Conservation (phyloP, 2,797 vertebrate species). For the Nyctibius grandis region DNA sequence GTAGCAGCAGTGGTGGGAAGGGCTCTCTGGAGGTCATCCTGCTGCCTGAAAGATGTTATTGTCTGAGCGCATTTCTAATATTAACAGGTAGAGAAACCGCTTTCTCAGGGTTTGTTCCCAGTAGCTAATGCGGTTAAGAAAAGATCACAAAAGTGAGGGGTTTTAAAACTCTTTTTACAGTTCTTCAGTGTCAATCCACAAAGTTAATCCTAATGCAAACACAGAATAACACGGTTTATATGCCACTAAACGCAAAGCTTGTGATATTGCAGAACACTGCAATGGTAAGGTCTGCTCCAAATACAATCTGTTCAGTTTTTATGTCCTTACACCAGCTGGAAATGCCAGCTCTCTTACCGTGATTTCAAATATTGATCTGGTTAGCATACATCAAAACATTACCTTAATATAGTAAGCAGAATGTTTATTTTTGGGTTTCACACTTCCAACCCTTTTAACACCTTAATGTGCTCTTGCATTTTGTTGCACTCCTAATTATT, state of each 20-base stretch:
- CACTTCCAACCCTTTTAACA: conserved; percentile 55
- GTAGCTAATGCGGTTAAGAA: conserved; percentile 46
- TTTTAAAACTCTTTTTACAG: conserved; percentile 54
- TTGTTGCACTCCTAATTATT: conserved; percentile 49
- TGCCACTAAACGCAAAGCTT: conserved; percentile 57
- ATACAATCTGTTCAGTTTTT: conserved; percentile 25
- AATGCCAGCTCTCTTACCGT: background rate
- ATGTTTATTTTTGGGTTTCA: conserved; percentile 59
- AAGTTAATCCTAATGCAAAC: conserved; percentile 69
- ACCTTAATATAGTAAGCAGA: conserved; percentile 33
- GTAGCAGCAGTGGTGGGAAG: fast-evolving
- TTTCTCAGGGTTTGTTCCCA: background rate
- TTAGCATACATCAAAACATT: conserved; percentile 33
- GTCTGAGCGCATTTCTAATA: too few relatives aligned
- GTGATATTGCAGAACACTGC: background rate
- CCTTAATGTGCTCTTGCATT: conserved; percentile 26
- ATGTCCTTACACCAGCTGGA: conserved; percentile 44
- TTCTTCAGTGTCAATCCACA: conserved; percentile 65
- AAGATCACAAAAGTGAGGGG: conserved; percentile 51
- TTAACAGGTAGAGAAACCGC: too few relatives aligned
- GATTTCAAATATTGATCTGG: conserved; percentile 32
- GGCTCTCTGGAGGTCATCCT: background rate
- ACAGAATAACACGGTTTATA: conserved; percentile 52
- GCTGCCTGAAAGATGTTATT: background rate
- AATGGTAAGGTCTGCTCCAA: conserved; percentile 9